Base-by-base conservation (phyloP, 2,113 vertebrate genomes). In the cattle (Bos taurus) region DNA sequence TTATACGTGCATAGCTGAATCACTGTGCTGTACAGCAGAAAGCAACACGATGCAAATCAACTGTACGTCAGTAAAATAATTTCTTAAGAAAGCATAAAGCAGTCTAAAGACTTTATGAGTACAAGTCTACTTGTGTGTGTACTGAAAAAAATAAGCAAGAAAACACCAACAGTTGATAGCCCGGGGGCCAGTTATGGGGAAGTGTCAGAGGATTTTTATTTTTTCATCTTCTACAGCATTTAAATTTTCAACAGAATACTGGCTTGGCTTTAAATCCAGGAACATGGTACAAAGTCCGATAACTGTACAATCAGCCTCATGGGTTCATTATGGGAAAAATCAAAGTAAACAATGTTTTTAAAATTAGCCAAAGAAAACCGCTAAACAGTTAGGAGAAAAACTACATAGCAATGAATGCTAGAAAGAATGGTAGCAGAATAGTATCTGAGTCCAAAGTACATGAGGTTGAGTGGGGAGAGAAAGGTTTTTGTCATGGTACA, bases 201-300 rank as follows among this genome's bases (percentile, higher is more conserved):
- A 7, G 46, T 26, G 30, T 40, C 88, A 17, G 28, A 60, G 50
- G 43, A 26, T 14, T 64, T 93, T 59, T 28, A 52, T 74, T 96
- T 92, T 74, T 54, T 43, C 46, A 54, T 28, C 59, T 64, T 92
- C 13, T 54, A 28, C 19, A 33, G 4, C 26, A 59, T 82, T 74
- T 78, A 14, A 14, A 30, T 95, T 90, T 67, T 46, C 54, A 90
- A 84, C 30, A 97, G 54, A 92, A 92, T 15, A 25, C 6, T 14
- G 48, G 15, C 3, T 71, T 92, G 40, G 25, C 6, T 71, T 95
- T 78, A 56, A 83, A 40, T 80, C 33, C 64, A 64, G 46, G 88
- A 95, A 71, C 1, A 9, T 43, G 84, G 90, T 5, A 23, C 21
- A 11, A 82, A 90, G 60, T 74, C 52, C n/a, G 50, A 23, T 5